Evolutionary conservation across 1,140 invertebrate species (phyloP), one percentile per base, ranked within the genome.

Genomic region (Paramacrobiotus metropolitanus): DNA sequence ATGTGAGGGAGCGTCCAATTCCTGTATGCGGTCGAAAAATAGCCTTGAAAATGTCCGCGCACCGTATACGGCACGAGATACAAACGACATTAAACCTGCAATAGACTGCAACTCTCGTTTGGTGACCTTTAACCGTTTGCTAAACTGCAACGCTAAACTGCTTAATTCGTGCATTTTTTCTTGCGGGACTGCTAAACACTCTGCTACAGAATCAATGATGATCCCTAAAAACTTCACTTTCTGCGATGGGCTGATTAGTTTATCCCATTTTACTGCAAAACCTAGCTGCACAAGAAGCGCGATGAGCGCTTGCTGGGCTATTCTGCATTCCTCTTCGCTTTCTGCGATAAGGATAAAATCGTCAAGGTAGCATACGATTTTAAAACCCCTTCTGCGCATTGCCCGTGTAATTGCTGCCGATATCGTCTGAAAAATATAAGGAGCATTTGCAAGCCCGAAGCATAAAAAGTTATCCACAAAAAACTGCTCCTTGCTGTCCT

Each of bases 181-280:
- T 20, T 55, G 4, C 9, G 48, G 48, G 15, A 55, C 4, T 28
- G 15, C 48, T 55, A 55, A 9, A 9, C 24, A 24, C 15, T 20
- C 15, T 9, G 4, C 4, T 15, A 4, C 24, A 15, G 48, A 55
- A 24, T 55, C 48, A 28, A 55, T 55, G 28, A 55, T 55, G 4
- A 55, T 20, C 9, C 48, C 48, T 4, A 55, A 24, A 28, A 55
- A 55, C 24, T 55, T 15, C 15, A 55, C 24, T 15, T 24, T 15
- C 48, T 55, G 48, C 15, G 48, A 20, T 4, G 48, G 48, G 28
- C 15, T 9, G 28, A 15, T 20, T 28, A 55, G 9, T 55, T 55
- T 55, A 24, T 55, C 48, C 48, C 48, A 55, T 15, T 55, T 55
- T 15, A 55, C 24, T 55, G 48, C 48, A 24, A 55, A 55, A 28